Evolutionary conservation across 1,140 invertebrate genomes (phyloP).

Genomic region (Pseudomyrmex flavicornis): DNA sequence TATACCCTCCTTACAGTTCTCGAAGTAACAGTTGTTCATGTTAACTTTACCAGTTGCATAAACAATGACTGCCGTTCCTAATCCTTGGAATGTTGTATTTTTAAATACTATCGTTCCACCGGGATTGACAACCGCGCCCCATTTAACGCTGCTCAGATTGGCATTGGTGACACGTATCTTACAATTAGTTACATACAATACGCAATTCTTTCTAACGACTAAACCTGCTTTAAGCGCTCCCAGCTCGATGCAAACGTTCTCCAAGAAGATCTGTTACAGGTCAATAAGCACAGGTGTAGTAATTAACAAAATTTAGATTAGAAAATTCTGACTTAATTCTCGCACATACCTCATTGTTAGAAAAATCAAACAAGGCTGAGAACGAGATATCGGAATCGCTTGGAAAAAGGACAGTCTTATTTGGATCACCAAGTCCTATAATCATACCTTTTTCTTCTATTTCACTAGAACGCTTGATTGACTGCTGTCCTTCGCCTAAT

Average conservation of each 20-base stretch:
- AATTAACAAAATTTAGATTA: neutral
- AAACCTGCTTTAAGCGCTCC: slow-evolving; percentile 79
- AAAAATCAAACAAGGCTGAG: slow-evolving; percentile 81
- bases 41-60: slow-evolving; percentile 75
- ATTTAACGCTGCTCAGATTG: slow-evolving; percentile 76
- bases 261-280: slow-evolving; percentile 74
- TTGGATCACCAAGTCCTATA: slow-evolving; percentile 78
- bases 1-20: slow-evolving; percentile 80
- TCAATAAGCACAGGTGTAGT: neutral
- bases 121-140: slow-evolving; percentile 81
- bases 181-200: slow-evolving; percentile 76
- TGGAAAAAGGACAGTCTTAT: slow-evolving; percentile 75
- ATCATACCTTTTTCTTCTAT: slow-evolving; percentile 85
- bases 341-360: slow-evolving; percentile 76
- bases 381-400: slow-evolving; percentile 75
- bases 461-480: slow-evolving; percentile 80
- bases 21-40: slow-evolving; percentile 77
- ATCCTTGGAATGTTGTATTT: slow-evolving; percentile 76
- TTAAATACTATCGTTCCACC: slow-evolving; percentile 78
- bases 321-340: neutral
- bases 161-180: slow-evolving; percentile 76
- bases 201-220: slow-evolving; percentile 77
- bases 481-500: slow-evolving; percentile 83
- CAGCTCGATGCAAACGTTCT: slow-evolving; percentile 80
- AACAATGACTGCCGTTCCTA: slow-evolving; percentile 79